These are phyloP conservation scores for Drosophila quadrilineata DNA, from an alignment of 1,140 invertebrate genomes.

Conservation along the genomic window DNA sequence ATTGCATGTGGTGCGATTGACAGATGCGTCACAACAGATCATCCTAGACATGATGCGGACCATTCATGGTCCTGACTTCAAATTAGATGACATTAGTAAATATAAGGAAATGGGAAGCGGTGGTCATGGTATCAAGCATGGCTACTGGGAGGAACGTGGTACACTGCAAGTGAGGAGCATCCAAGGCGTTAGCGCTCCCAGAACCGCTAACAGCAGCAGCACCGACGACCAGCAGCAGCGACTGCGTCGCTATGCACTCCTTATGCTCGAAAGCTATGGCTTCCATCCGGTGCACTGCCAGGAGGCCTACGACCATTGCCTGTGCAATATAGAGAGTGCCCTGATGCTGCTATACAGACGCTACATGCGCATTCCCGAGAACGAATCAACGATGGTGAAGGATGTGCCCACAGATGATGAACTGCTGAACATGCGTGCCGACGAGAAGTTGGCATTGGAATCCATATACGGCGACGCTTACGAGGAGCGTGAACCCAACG, in stretches of 20 bases:
- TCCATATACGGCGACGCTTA: slow-evolving; percentile 88
- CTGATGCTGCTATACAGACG: slow-evolving; percentile 86
- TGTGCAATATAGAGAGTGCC: slow-evolving; percentile 85
- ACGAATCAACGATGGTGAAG: slow-evolving; percentile 41
- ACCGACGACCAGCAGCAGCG: slow-evolving; percentile 79
- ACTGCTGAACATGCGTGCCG: slow-evolving; percentile 84
- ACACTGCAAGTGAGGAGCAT: slow-evolving; percentile 87
- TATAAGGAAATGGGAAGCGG: slow-evolving; percentile 86
- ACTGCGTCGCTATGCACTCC: slow-evolving; percentile 86
- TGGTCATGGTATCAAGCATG: slow-evolving; percentile 84
- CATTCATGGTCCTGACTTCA: slow-evolving; percentile 86
- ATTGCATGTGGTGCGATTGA: slow-evolving; percentile 86
- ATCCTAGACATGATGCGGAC: slow-evolving; percentile 87
- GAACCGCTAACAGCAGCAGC: slow-evolving; percentile 7
- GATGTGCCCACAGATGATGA: slow-evolving; percentile 80
- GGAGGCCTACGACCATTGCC: slow-evolving; percentile 86
- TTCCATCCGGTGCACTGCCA: slow-evolving; percentile 88
- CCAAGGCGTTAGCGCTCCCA: slow-evolving; percentile 84
- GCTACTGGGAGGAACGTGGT: slow-evolving; percentile 88
- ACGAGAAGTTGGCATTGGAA: slow-evolving; percentile 87
- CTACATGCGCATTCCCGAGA: slow-evolving; percentile 82
- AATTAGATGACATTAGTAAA: slow-evolving; percentile 82
- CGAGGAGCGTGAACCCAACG: slow-evolving; percentile 85
- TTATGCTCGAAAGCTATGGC: slow-evolving; percentile 87
- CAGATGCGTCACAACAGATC: slow-evolving; percentile 85